Evolutionary conservation across 2,888 invertebrate genomes (phyloP).

Genomic region (Leptarthrus brevirostris): DNA sequence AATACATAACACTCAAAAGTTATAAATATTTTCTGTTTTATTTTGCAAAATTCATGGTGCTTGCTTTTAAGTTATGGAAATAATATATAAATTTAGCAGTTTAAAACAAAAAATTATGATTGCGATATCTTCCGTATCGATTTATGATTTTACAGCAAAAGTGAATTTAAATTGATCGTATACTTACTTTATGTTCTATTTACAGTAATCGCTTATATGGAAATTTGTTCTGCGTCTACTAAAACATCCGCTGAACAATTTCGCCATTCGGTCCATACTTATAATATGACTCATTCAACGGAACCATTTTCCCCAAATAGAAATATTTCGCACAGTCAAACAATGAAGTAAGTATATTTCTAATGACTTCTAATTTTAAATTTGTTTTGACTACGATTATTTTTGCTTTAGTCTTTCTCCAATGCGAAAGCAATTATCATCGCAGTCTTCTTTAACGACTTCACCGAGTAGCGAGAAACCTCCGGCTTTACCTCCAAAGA

Average conservation of each 20-base stretch:
- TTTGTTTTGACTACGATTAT: conserved; percentile 50
- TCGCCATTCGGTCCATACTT: conserved; percentile 88
- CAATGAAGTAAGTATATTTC: conserved; percentile 64
- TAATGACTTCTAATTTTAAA: conserved; percentile 13
- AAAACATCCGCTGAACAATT: conserved; percentile 81
- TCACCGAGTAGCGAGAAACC: conserved; percentile 65
- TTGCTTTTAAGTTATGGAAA: neutral
- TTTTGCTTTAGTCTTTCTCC: conserved; percentile 53
- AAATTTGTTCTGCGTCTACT: conserved; percentile 88
- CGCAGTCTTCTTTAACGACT: conserved; percentile 54
- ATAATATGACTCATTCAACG: conserved; percentile 68
- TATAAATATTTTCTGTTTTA: neutral
- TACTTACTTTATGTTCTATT: conserved; percentile 55
- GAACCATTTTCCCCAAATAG: conserved; percentile 63
- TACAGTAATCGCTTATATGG: conserved; percentile 95
- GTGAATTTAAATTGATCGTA: too few species aligned
- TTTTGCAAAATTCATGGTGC: neutral
- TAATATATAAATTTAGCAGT: neutral
- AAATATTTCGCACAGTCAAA: conserved; percentile 66
- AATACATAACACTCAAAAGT: too few species aligned
- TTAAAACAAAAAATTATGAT: neutral
- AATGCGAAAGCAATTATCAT: conserved; percentile 52
- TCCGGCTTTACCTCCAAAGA: conserved; percentile 74
- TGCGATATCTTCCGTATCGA: neutral
- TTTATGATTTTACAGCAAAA: neutral